Evolutionary conservation across 2,113 vertebrate genomes (phyloP).

Genomic region (Tragelaphus scriptus): DNA sequence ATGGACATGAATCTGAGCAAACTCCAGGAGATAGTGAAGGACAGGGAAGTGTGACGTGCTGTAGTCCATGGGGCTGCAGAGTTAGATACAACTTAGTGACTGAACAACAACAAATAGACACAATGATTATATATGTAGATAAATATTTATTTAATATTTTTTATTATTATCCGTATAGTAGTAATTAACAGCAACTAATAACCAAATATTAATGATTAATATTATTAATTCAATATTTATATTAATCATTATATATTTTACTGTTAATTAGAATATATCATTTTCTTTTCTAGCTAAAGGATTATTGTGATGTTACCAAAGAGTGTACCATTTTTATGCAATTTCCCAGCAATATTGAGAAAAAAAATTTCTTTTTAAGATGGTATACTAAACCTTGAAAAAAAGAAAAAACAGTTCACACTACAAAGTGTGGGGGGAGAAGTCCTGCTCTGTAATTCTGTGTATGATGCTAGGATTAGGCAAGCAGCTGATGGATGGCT

Average conservation of each 20-base stretch:
- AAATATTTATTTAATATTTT: neutral
- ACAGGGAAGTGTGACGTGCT: neutral
- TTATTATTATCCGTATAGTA: neutral
- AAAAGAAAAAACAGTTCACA: neutral
- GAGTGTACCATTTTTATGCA: neutral
- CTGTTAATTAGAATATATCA: neutral
- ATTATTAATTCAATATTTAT: neutral
- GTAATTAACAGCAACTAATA: neutral
- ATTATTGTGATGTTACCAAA: neutral
- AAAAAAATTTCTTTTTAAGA: neutral
- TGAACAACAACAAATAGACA: neutral
- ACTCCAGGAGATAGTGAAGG: neutral
- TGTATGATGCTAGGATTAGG: conserved; percentile 35
- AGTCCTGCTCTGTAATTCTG: conserved; percentile 14
- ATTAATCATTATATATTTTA: neutral
- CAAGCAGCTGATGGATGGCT: conserved; percentile 60
- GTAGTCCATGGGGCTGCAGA: neutral
- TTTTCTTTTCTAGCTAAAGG: conserved; percentile 12
- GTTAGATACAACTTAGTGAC: neutral
- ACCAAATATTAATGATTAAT: neutral
- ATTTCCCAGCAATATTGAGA: neutral
- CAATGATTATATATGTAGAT: neutral
- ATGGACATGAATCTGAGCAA: neutral
- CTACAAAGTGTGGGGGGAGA: neutral
- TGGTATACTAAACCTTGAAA: neutral